Conservation (phyloP, 1,140 invertebrate genomes). For the Zaprionus camerounensis region DNA sequence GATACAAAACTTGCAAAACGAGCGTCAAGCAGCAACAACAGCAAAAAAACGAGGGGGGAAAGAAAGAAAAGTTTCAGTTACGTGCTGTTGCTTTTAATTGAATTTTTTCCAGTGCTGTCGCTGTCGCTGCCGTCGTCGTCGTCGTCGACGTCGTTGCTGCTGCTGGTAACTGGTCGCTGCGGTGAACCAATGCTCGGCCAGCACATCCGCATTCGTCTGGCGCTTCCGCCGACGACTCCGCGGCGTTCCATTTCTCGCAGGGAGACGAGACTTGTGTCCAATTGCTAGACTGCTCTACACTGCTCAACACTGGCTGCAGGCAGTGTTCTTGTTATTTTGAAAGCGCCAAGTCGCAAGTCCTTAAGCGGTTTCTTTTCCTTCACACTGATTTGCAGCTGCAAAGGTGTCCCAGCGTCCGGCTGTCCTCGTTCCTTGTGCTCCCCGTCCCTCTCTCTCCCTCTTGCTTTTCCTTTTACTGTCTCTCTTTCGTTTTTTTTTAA, state of each 20-base stretch:
- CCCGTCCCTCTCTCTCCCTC: background rate
- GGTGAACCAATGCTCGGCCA: constrained; percentile 70
- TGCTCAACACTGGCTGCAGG: constrained; percentile 50
- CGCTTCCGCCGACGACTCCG: constrained; percentile 46
- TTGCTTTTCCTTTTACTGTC: constrained; percentile 5
- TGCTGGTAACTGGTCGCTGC: constrained; percentile 57
- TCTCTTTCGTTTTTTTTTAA: constrained; percentile 37
- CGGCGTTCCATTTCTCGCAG: constrained; percentile 6
- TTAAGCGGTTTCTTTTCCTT: constrained; percentile 80
- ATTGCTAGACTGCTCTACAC: constrained; percentile 18
- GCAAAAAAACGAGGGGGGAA: constrained; percentile 14
- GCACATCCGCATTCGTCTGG: constrained; percentile 77
- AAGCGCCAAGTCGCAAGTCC: constrained; percentile 77
- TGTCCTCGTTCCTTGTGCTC: background rate
- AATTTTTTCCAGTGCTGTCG: constrained; percentile 66
- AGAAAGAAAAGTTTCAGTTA: constrained; percentile 80
- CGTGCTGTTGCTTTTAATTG: constrained; percentile 84
- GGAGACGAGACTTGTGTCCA: constrained; percentile 31
- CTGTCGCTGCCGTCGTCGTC: constrained; percentile 4
- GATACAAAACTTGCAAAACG: constrained; percentile 75
- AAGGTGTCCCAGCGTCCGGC: constrained; percentile 45
- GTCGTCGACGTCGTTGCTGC: constrained; percentile 36
- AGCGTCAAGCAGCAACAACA: constrained; percentile 30
- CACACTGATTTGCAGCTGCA: constrained; percentile 75
- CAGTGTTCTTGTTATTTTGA: constrained; percentile 79